A percentile compares a stretch with the other conserved stretches of the same genome.
Evolutionary conservation across 1,140 invertebrate species (phyloP).

Genomic region (Lordiphosa stackelbergi): DNA sequence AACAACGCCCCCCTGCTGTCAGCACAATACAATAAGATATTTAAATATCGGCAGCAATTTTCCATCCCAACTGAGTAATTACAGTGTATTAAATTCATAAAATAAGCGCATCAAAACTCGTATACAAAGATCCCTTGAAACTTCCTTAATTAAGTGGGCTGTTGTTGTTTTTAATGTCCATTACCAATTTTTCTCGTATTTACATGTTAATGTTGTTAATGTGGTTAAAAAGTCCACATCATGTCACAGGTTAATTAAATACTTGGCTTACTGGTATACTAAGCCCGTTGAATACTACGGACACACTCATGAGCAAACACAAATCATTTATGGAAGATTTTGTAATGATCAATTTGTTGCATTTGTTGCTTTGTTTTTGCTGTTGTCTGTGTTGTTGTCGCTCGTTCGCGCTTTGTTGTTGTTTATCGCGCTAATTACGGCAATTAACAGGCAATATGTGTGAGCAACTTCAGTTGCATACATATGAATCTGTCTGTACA

Average conservation of each 20-base stretch:
- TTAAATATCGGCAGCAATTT: no score
- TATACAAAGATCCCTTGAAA: not conserved
- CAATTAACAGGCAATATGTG: conserved; percentile 57
- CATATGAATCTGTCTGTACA: conserved; percentile 1
- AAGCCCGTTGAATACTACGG: not conserved
- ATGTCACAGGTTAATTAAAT: conserved; percentile 42
- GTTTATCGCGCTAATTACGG: conserved; percentile 49
- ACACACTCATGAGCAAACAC: conserved; percentile 12
- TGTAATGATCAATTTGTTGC: conserved; percentile 62
- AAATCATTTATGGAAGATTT: conserved; percentile 50
- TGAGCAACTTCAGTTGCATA: conserved; percentile 29
- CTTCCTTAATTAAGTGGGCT: conserved; percentile 25
- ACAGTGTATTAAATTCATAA: not conserved
- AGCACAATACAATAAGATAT: no score
- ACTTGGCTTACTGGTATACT: conserved; percentile 5
- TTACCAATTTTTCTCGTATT: not conserved
- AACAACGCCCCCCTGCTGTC: no score
- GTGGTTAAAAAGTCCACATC: conserved; percentile 25
- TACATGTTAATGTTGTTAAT: conserved; percentile 20
- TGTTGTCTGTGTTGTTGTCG: conserved; percentile 24
- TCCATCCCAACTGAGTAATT: no score
- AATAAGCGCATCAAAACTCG: not conserved
- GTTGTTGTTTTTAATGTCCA: conserved; percentile 16
- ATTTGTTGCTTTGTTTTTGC: conserved; percentile 24
- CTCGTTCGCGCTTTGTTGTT: conserved; percentile 22